A percentile compares a stretch with the other conserved stretches of the same genome.
Evolutionary conservation across 2,888 invertebrate genomes (phyloP).

Genomic region (Pseudococcus viburni): DNA sequence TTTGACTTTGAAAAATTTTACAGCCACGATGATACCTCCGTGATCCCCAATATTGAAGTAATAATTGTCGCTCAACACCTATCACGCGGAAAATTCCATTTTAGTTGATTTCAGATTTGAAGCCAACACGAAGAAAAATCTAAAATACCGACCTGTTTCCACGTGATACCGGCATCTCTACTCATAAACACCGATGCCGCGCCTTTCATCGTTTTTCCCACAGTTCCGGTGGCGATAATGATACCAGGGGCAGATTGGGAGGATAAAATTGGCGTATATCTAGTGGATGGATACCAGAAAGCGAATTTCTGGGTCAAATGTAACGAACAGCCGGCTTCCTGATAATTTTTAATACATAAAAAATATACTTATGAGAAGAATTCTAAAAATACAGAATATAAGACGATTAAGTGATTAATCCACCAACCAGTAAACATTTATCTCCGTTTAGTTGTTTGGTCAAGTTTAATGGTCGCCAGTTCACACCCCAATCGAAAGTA

Average conservation of each 20-base stretch:
- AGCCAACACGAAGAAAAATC: background rate
- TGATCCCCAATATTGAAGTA: constrained; percentile 93
- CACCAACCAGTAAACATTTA: constrained; percentile 65
- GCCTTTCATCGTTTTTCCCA: constrained; percentile 84
- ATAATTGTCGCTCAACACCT: constrained; percentile 82
- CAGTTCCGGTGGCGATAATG: constrained; percentile 87
- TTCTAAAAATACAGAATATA: background rate
- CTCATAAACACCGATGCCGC: constrained; percentile 85
- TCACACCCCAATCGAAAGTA: constrained; percentile 88
- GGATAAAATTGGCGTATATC: constrained; percentile 83
- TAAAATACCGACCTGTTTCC: constrained; percentile 78
- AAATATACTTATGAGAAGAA: background rate
- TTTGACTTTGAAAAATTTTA: constrained; percentile 80
- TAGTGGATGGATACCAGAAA: constrained; percentile 84
- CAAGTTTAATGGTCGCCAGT: constrained; percentile 80
- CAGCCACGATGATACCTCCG: constrained; percentile 89
- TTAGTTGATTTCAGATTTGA: background rate
- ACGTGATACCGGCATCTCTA: constrained; percentile 85
- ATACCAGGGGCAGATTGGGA: constrained; percentile 90
- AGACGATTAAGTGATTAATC: background rate
- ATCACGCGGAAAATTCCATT: background rate
- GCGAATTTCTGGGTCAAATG: constrained; percentile 91
- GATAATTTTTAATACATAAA: constrained; percentile 69
- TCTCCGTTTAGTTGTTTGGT: constrained; percentile 60
- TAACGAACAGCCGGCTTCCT: constrained; percentile 81